A percentile compares a stretch with the other conserved stretches of the same genome.
Conservation (phyloP, 2,888 invertebrate genomes). For the Nomada goodeniana region DNA sequence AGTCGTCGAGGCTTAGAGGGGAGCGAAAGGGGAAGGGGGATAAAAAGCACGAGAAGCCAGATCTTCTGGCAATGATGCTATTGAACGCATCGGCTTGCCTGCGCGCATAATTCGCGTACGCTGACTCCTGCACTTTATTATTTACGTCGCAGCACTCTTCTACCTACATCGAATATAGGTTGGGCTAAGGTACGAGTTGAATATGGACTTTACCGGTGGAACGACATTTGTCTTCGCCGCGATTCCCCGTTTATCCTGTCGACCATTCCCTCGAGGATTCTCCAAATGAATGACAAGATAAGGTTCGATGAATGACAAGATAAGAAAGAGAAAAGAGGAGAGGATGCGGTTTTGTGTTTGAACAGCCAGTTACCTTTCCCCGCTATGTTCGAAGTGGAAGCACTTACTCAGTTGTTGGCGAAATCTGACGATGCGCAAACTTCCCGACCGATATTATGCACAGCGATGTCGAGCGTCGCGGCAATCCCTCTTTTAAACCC, state of each 20-base stretch:
- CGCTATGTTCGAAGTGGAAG: conserved; percentile 16
- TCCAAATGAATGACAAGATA: conserved; percentile 56
- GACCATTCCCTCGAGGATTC: conserved; percentile 27
- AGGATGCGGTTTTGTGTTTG: conserved; percentile 56
- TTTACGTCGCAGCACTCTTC: conserved; percentile 47
- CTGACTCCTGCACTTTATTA: conserved; percentile 65
- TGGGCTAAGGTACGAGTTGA: background rate
- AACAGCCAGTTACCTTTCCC: conserved; percentile 55
- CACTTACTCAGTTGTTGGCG: conserved; percentile 58
- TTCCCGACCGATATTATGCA: conserved; percentile 49
- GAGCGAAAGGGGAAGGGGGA: conserved; percentile 23
- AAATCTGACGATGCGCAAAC: conserved; percentile 62
- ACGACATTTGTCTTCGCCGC: conserved; percentile 56
- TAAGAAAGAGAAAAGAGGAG: conserved; percentile 16
- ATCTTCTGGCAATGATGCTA: conserved; percentile 39
- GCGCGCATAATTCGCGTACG: conserved; percentile 61
- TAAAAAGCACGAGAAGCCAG: conserved; percentile 8
- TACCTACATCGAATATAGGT: background rate
- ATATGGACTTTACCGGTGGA: conserved; percentile 41
- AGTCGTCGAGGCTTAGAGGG: conserved; percentile 8
- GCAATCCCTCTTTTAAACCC: conserved; percentile 51
- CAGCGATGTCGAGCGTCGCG: conserved; percentile 17
- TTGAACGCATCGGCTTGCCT: conserved; percentile 49
- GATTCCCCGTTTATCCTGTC: conserved; percentile 14
- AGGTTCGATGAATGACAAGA: conserved; percentile 55